Evolutionary conservation across 1,140 invertebrate genomes (phyloP).

Genomic region (Drosophila varians): DNA sequence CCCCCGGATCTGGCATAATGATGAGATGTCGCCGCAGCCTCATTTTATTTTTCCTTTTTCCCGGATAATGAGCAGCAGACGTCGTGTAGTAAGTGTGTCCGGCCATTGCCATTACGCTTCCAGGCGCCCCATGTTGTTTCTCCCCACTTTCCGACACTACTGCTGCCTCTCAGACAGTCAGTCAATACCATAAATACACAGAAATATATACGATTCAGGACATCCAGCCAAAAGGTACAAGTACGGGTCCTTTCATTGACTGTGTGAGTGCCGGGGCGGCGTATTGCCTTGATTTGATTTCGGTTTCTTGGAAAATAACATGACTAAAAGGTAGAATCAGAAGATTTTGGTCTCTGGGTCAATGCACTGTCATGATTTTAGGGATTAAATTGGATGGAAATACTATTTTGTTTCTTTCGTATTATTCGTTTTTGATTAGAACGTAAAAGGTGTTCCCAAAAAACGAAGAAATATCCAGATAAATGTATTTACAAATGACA

Average conservation of each 20-base stretch:
- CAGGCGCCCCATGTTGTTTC: constrained; percentile 9
- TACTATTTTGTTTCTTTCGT: too few species aligned
- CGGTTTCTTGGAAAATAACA: constrained; percentile 8
- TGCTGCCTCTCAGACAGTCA: constrained; percentile 60
- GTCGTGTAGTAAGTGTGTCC: constrained; percentile 19
- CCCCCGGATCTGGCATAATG: constrained; percentile 15
- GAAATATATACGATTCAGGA: constrained; percentile 10
- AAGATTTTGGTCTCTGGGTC: constrained; percentile 14
- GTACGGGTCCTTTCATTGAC: constrained; percentile 14
- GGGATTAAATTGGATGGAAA: neutral
- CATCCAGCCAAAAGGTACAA: constrained; percentile 40
- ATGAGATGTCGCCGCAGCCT: constrained; percentile 2
- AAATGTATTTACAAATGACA: too few species aligned
- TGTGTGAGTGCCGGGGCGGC: constrained; percentile 22
- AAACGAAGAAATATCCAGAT: too few species aligned
- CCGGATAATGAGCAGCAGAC: constrained; percentile 42
- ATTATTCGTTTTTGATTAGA: too few species aligned
- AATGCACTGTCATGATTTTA: constrained; percentile 6
- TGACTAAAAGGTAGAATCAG: constrained; percentile 25
- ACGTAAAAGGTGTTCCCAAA: too few species aligned
- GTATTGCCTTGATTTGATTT: constrained; percentile 52
- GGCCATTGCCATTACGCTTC: constrained; percentile 20
- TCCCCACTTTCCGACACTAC: constrained; percentile 12
- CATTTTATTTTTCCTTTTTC: constrained; percentile 4
- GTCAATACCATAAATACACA: constrained; percentile 57